Evolutionary conservation across 2,113 vertebrate species (phyloP), one percentile per base, ranked within the genome.

Genomic region (Sigmodon hispidus): DNA sequence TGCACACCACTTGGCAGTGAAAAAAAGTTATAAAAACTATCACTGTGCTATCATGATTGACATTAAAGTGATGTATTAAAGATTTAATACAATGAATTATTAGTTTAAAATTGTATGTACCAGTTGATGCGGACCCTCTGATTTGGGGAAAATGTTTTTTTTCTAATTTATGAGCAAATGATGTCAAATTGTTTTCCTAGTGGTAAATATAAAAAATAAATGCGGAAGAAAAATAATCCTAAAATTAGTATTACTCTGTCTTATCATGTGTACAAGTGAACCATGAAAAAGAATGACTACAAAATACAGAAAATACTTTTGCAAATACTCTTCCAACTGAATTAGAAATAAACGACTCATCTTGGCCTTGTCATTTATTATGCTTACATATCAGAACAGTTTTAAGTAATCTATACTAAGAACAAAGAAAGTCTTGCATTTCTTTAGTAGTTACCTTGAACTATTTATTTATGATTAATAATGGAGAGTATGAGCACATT

Each of bases 221-320:
- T 36, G 59, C 22, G 55, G 92, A 89, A 94, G n/a, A 72, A 22
- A 91, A 93, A 31, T 67, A 84, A 90, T 43, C 72, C 19, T 91
- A 87, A 65, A 95, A 96, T 83, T 86, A 93, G 93, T 83, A 93
- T 79, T 89, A 84, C 80, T 73, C 29, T 61, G 96, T 70, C 29
- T 97, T 93, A 72, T 85, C n/a, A 48, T 59, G 57, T 81, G 22
- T 94, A 29, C 67, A 84, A 17, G 13, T 91, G 89, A 55, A 93
- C 69, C 65, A 52, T 73, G 83, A 77, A 7, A 43, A 89, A 75
- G 26, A 79, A 10, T 57, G 76, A 43, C 52, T 93, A 76, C 73
- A 94, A 92, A 94, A 36, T 63, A 48, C 75, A 94, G 55, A 77
- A 96, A 91, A 85, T 48, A 67, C 93, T 88, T 95, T 97, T 91